Conservation (phyloP, 2,888 invertebrate species). For the Tipula confusa region DNA sequence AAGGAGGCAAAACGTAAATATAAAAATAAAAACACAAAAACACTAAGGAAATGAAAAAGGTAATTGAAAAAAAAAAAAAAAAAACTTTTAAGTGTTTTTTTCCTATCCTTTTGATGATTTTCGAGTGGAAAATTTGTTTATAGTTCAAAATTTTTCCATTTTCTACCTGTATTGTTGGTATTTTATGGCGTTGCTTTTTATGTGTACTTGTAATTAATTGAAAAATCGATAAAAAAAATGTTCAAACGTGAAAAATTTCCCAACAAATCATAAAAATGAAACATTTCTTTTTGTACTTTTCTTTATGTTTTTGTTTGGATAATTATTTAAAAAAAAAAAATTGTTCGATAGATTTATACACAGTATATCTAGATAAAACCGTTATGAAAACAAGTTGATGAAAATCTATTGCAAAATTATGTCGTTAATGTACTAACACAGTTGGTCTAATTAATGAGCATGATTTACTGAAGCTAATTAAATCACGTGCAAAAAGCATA, state of each 20-base stretch:
- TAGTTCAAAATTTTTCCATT: neutral
- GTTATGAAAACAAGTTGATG: neutral
- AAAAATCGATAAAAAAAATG: neutral
- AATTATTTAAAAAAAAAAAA: too few relatives aligned
- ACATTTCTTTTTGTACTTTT: neutral
- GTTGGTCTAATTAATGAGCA: neutral
- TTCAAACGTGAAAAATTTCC: neutral
- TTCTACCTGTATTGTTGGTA: neutral
- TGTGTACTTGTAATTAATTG: neutral
- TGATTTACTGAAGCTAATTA: neutral
- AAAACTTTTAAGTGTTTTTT: neutral
- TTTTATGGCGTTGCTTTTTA: neutral
- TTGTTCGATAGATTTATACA: neutral
- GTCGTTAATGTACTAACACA: neutral
- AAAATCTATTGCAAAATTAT: neutral
- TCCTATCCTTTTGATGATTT: neutral
- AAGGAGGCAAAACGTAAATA: neutral
- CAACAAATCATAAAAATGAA: neutral
- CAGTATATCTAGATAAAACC: neutral
- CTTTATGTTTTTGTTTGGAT: neutral
- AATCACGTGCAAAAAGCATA: neutral
- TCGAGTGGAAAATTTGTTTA: constrained; percentile 12
- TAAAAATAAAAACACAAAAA: neutral
- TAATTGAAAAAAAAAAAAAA: neutral
- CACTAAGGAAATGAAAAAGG: constrained; percentile 21